Conservation (phyloP, 2,113 vertebrate genomes). For the Fregetta grallaria region DNA sequence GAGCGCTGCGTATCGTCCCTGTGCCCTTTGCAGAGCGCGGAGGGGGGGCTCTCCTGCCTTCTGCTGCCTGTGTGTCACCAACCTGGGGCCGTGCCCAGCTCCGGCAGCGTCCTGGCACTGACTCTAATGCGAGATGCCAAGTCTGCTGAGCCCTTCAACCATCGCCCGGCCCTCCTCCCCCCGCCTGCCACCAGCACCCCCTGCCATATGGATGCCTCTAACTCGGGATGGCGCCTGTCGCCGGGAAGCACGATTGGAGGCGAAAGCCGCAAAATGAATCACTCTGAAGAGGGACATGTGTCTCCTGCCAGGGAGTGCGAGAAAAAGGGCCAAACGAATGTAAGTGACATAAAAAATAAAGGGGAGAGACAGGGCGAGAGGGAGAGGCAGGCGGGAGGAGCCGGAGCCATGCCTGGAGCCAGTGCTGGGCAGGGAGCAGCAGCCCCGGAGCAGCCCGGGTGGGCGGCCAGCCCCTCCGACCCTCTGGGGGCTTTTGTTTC, state of each 20-base stretch:
- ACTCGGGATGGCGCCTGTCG: slow-evolving; percentile 17
- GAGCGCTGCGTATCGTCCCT: fast-evolving
- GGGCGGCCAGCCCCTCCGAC: background rate
- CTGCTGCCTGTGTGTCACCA: background rate
- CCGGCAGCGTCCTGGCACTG: slow-evolving; percentile 51
- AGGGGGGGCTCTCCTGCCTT: slow-evolving; percentile 60
- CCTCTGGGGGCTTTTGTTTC: background rate
- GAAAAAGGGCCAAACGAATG: slow-evolving; percentile 18
- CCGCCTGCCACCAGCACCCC: background rate
- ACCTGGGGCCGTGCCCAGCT: slow-evolving; percentile 56
- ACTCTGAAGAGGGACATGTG: slow-evolving; percentile 65
- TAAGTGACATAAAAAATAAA: slow-evolving; percentile 62
- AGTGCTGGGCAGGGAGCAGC: background rate
- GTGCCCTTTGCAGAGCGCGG: background rate
- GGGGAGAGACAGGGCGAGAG: background rate
- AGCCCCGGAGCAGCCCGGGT: background rate
- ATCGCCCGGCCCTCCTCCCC: background rate
- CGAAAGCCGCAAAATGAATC: slow-evolving; percentile 34
- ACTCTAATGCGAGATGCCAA: slow-evolving; percentile 24
- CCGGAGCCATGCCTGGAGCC: background rate
- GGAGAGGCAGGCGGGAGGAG: background rate
- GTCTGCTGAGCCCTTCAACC: slow-evolving; percentile 34
- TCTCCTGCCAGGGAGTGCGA: slow-evolving; percentile 62
- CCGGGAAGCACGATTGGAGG: background rate
- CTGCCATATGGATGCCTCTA: slow-evolving; percentile 62